Conservation (phyloP, 2,888 invertebrate genomes). For the Drosophila engyochracea region DNA sequence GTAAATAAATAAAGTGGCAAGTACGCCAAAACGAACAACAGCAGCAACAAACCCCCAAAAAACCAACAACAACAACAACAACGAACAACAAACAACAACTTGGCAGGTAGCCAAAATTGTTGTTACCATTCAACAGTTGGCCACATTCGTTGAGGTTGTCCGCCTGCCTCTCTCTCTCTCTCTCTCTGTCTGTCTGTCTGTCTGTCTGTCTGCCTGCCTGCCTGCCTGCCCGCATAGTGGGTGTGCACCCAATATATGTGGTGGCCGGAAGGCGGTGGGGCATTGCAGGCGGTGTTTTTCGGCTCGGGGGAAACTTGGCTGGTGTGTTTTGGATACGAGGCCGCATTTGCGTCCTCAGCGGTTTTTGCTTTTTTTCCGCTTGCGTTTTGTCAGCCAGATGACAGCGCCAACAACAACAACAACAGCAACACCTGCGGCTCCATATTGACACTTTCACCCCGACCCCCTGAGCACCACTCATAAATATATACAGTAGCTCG, state of each 20-base stretch:
- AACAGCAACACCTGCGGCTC: constrained; percentile 62
- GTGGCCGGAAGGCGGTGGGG: background rate
- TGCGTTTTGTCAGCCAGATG: constrained; percentile 74
- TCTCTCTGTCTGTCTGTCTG: background rate
- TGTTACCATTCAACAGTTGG: constrained; percentile 72
- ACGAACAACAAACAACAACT: constrained; percentile 25
- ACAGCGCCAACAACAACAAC: constrained; percentile 52
- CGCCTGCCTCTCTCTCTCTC: constrained; percentile 5
- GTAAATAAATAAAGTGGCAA: constrained; percentile 65
- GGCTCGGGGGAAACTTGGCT: constrained; percentile 16
- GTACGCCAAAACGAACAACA: background rate
- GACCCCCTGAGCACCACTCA: background rate
- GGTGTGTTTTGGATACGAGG: constrained; percentile 64
- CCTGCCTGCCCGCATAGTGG: background rate
- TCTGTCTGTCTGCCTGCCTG: background rate
- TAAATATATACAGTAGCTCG: background rate
- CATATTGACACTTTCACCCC: constrained; percentile 65
- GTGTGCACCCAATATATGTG: background rate
- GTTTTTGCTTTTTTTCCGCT: constrained; percentile 75
- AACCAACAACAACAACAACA: constrained; percentile 9
- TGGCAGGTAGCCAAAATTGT: constrained; percentile 53
- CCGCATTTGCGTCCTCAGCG: constrained; percentile 61
- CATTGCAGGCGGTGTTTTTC: background rate
- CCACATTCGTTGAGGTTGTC: constrained; percentile 53
- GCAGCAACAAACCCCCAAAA: background rate